Evolutionary conservation across 2,113 vertebrate genomes (phyloP), one percentile per base, ranked within the genome.

Genomic region (Xiphophorus hellerii): DNA sequence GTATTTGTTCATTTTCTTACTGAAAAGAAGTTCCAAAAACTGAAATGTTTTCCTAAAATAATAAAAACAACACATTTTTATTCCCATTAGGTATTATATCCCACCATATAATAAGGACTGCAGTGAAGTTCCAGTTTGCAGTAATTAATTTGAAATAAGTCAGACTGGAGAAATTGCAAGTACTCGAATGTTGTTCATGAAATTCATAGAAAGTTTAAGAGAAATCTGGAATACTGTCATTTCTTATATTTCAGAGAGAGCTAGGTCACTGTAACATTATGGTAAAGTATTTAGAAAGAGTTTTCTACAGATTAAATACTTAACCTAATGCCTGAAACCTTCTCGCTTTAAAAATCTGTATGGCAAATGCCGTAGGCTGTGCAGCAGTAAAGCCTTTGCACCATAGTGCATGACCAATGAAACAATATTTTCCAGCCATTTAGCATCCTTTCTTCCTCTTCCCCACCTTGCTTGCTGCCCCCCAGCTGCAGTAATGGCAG

Each of bases 381-480:
- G 22, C 68, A 69, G 33, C 44, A 44, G 13, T 51, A 17, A 44
- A 74, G 1, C 29, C 65, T 44, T 73, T 81, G 81, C 70, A 76
- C 77, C 30, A 69, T 76, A 63, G 63, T 77, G 90, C 89, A 90
- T 90, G 91, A 76, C 61, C 66, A 78, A n/a, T 12, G 42, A 63
- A 84, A 74, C 39, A 58, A 3, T 22, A 58, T 37, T 70, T 80
- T 73, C 80, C 74, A 71, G 66, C 78, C 67, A 28, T 4, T 65
- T 77, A 88, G 65, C 80, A 37, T 75, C 68, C 31, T 77, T 15
- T 25, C 5, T 27, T 62, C 70, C 63, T 44, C 39, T 2, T 39
- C 69, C 58, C 66, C 44, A 12, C 71, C 81, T 74, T 80, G 89
- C 92, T 88, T 90, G 87, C 74, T 86, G 77, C 81, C 42, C 76